Evolutionary conservation across 2,888 invertebrate genomes (phyloP).

Genomic region (Chelonus formosanus): DNA sequence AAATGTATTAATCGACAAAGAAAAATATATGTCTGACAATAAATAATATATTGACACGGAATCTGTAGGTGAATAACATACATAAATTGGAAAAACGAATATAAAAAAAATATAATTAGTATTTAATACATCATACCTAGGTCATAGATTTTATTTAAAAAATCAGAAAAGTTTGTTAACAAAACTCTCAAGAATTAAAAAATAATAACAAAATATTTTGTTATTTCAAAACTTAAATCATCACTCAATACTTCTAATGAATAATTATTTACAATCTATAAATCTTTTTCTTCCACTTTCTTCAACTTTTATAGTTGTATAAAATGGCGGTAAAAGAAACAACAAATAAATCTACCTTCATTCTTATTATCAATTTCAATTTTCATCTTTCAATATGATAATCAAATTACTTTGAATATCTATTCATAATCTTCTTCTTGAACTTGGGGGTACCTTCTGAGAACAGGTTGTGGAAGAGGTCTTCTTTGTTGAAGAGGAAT

Average conservation of each 20-base stretch:
- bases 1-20: too few relatives aligned
- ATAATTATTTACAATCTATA: constrained; percentile 48
- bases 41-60: too few relatives aligned
- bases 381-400: neutral
- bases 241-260: constrained; percentile 43
- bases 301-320: constrained; percentile 6
- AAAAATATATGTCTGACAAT: too few relatives aligned
- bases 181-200: neutral
- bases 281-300: constrained; percentile 23
- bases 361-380: neutral
- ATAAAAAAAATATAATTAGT: too few relatives aligned
- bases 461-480: constrained; percentile 67
- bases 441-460: constrained; percentile 61
- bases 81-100: too few relatives aligned
- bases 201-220: constrained; percentile 18
- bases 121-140: too few relatives aligned
- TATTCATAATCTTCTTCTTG: constrained; percentile 62
- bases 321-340: neutral
- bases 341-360: neutral
- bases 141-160: too few relatives aligned
- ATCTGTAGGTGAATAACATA: too few relatives aligned
- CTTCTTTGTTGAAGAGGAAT: constrained; percentile 85
- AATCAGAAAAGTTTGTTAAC: too few relatives aligned
- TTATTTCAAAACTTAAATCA: constrained; percentile 35
- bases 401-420: constrained; percentile 19